Evolutionary conservation across 1,140 invertebrate species (phyloP), one percentile per base, ranked within the genome.

Genomic region (Calliphora vicina): DNA sequence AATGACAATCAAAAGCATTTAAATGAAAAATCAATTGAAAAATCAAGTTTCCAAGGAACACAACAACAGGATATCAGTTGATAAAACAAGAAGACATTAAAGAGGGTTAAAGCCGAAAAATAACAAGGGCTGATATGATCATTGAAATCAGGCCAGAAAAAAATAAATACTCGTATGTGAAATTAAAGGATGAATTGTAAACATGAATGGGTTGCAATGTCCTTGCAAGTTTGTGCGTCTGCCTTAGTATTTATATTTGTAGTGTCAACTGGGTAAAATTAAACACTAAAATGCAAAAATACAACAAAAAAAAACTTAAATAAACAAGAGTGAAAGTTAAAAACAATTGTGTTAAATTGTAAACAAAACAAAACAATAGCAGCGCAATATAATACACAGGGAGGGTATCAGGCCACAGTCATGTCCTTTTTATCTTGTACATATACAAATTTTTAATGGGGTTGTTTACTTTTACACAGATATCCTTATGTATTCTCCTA

Each of bases 11-110:
- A 23, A 67, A 67, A 67, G 23, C n/a, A 20, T 57, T 78, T 78
- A 45, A 78, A 78, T 43, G 61, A 78, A 78, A 78, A 42, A 78
- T 78, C 74, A 78, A 78, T 78, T 78, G 74, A 78, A 78, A 78
- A 78, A 78, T 78, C 74, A 78, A 78, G 74, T 78, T 78, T 43
- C 23, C 20, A 45, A 15, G 35, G n/a, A 43, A 27, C 3, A 23
- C 20, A 78, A 20, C 1, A 43, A 78, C 27, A 35, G 17, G 74
- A 78, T 78, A 78, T 78, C 42, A 20, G 35, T 78, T 43, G 74
- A 15, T 45, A 43, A 25, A 42, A 78, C 20, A 20, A 23, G 10
- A 43, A 23, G 20, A 45, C 35, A 27, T 43, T 78, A 17, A 1
- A 23, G 10, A 35, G n/a, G n/a, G n/a, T n/a, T n/a, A n/a, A n/a